A percentile compares a stretch with the other conserved stretches of the same genome.
Conservation (phyloP, 92 coral and sea anemone species). For the Heliopora coerulea region DNA sequence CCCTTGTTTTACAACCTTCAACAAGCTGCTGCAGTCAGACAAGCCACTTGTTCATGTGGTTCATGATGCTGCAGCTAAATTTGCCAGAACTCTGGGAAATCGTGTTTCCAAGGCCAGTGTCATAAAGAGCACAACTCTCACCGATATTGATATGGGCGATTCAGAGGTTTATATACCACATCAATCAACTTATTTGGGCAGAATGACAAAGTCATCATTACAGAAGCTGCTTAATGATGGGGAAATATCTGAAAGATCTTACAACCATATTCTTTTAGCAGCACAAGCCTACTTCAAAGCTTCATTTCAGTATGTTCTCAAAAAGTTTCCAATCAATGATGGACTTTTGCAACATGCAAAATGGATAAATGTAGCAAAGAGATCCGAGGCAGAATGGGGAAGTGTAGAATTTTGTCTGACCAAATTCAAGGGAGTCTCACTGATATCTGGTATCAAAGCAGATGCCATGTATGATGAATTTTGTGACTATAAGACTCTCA, state of each 20-base stretch:
- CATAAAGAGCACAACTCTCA: slow-evolving; percentile 11
- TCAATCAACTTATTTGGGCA: slow-evolving; percentile 33
- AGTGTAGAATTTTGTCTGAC: slow-evolving; percentile 48
- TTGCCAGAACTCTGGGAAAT: slow-evolving; percentile 39
- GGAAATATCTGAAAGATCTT: too few relatives aligned
- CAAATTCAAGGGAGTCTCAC: slow-evolving; percentile 45
- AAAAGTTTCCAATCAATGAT: slow-evolving; percentile 47
- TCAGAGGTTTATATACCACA: slow-evolving; percentile 21
- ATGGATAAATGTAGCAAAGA: slow-evolving; percentile 45
- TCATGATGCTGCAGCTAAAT: slow-evolving; percentile 31
- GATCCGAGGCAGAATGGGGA: slow-evolving; percentile 47
- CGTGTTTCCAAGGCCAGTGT: slow-evolving; percentile 19
- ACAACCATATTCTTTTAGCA: slow-evolving; percentile 27
- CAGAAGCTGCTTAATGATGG: too few relatives aligned
- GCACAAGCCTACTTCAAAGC: slow-evolving; percentile 51
- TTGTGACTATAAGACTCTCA: slow-evolving; percentile 49
- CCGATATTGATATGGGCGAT: slow-evolving; percentile 39
- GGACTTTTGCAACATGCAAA: slow-evolving; percentile 40
- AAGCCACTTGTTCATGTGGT: slow-evolving; percentile 38
- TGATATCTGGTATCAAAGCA: too few relatives aligned
- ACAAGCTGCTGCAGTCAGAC: slow-evolving; percentile 40
- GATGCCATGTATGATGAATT: too few relatives aligned
- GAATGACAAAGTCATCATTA: too few relatives aligned
- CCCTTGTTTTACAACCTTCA: slow-evolving; percentile 38
- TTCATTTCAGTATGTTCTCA: slow-evolving; percentile 41